phyloP scores from a whole-genome alignment of 2,797 vertebrate species.

The Pelochelys cantorii region DNA sequence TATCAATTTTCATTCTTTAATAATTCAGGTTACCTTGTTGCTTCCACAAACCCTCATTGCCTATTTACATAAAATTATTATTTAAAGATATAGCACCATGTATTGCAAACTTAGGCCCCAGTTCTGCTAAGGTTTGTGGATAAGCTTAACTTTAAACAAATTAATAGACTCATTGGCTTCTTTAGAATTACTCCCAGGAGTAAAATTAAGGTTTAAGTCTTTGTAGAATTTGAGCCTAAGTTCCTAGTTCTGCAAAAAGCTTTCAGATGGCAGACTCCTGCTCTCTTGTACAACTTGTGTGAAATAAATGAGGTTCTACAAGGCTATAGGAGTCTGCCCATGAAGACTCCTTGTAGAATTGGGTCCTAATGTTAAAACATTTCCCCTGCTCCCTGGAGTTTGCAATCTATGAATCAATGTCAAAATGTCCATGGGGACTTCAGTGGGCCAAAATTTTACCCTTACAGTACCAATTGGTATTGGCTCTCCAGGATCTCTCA shows the following conservation, averaged over 20 bases:
- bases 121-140: background rate
- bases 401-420: background rate
- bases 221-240: background rate
- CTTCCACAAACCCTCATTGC: background rate
- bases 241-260: background rate
- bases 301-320: background rate
- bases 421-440: background rate
- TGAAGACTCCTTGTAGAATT: background rate
- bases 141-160: background rate
- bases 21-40: conserved; percentile 27
- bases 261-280: background rate
- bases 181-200: background rate
- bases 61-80: background rate
- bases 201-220: background rate
- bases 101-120: background rate
- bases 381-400: background rate
- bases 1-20: conserved; percentile 35
- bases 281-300: background rate
- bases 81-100: background rate
- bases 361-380: background rate
- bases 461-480: background rate
- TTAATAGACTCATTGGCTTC: background rate
- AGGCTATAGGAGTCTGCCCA: background rate
- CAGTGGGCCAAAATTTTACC: background rate
- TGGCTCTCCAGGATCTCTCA: background rate